Evolutionary conservation across 2,113 vertebrate genomes (phyloP).

Genomic region (Channa argus): DNA sequence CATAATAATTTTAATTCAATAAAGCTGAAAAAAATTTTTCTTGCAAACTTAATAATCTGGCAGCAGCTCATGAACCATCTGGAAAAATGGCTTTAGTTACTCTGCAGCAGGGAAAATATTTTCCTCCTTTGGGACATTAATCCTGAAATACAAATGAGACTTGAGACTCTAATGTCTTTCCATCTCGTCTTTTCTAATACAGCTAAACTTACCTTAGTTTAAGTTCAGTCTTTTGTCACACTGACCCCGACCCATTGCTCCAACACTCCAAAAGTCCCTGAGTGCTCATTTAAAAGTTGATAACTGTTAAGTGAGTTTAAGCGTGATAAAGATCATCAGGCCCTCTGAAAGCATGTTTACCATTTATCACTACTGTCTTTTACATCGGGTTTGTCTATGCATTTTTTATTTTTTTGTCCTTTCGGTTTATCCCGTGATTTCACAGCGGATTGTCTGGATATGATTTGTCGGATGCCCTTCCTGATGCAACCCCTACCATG

Average conservation of each 20-base stretch:
- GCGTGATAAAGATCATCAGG: conserved; percentile 32
- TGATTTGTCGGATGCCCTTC: too few species aligned
- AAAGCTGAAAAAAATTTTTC: too few species aligned
- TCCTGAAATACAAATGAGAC: conserved; percentile 1
- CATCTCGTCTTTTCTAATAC: not conserved
- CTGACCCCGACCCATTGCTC: not conserved
- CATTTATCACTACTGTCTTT: conserved; percentile 15
- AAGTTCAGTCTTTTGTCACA: not conserved
- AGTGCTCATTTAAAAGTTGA: conserved; percentile 46
- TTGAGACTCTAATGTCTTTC: conserved; percentile 8
- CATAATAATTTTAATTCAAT: too few species aligned
- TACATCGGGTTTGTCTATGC: too few species aligned
- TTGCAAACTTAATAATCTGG: too few species aligned
- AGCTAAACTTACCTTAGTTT: conserved; percentile 13
- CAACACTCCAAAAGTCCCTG: conserved; percentile 22
- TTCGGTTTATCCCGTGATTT: too few species aligned
- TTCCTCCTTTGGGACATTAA: conserved; percentile 15
- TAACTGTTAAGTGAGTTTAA: conserved; percentile 45
- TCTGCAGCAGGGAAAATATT: not conserved
- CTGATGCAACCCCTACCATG: too few species aligned
- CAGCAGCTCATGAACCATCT: not conserved
- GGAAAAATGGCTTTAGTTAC: not conserved
- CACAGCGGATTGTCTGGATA: too few species aligned
- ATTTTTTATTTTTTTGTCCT: too few species aligned
- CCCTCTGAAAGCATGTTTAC: conserved; percentile 25